phyloP scores from a whole-genome alignment of 2,797 vertebrate species.

The Setipinna tenuifilis region DNA sequence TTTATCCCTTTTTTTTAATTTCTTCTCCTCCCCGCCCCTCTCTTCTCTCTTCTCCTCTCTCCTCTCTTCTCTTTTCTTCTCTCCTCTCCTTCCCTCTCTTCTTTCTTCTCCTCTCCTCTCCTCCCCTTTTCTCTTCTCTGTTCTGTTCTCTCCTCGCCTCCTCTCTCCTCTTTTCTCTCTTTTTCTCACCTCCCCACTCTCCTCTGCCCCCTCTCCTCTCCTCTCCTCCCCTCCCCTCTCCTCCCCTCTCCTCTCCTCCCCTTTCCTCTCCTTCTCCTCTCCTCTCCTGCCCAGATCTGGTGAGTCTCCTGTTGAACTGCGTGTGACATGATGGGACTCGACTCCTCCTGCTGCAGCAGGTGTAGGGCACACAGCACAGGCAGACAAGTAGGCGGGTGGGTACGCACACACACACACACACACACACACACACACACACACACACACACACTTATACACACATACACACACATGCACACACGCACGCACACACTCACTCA shows the following conservation, averaged over 20 bases:
- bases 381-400: neutral
- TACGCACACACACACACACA: neutral
- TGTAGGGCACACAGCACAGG: constrained; percentile 11
- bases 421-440: neutral
- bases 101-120: no score
- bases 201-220: no score
- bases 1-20: no score
- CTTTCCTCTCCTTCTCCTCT: neutral
- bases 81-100: no score
- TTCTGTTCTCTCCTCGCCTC: no score
- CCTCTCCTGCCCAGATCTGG: neutral
- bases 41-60: no score
- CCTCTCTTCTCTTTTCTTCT: no score
- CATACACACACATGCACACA: constrained; percentile 21
- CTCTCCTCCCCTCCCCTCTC: neutral
- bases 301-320: neutral
- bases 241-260: neutral
- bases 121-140: no score
- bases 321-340: constrained; percentile 16
- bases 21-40: no score
- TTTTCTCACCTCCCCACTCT: no score
- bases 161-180: no score
- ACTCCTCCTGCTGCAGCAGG: constrained; percentile 17
- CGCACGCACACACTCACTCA: constrained; percentile 19
- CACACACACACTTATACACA: neutral